Evolutionary conservation across 2,797 vertebrate species (phyloP).

Genomic region (Molossus molossus): DNA sequence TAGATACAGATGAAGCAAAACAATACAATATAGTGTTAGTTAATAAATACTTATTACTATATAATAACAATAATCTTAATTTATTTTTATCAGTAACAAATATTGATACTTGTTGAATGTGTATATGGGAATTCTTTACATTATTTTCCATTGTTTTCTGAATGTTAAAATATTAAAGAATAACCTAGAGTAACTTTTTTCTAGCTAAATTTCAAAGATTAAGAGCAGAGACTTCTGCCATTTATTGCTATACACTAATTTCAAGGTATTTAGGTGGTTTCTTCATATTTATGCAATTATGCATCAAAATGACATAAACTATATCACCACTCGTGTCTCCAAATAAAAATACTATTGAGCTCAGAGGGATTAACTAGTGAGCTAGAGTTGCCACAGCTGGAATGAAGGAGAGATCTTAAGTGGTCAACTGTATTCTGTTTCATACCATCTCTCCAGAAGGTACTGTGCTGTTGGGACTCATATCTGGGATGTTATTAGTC

Average conservation of each 20-base stretch:
- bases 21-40: neutral
- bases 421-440: neutral
- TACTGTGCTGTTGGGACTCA: neutral
- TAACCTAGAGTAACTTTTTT: neutral
- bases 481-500: accelerated
- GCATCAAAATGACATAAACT: neutral
- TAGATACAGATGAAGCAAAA: neutral
- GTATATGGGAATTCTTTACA: neutral
- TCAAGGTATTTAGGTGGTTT: neutral
- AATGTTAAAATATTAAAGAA: neutral
- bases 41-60: neutral
- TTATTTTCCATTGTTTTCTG: conserved; percentile 2
- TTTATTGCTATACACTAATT: neutral
- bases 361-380: neutral
- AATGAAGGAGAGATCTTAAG: neutral
- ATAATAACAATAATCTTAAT: neutral
- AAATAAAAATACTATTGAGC: neutral
- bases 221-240: neutral
- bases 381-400: neutral
- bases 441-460: neutral
- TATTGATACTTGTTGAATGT: neutral
- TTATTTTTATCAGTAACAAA: neutral
- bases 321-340: neutral
- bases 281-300: neutral
- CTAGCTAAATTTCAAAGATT: conserved; percentile 15